Conservation (phyloP, 2,888 invertebrate species). For the Scrobipalpa atriplicella region DNA sequence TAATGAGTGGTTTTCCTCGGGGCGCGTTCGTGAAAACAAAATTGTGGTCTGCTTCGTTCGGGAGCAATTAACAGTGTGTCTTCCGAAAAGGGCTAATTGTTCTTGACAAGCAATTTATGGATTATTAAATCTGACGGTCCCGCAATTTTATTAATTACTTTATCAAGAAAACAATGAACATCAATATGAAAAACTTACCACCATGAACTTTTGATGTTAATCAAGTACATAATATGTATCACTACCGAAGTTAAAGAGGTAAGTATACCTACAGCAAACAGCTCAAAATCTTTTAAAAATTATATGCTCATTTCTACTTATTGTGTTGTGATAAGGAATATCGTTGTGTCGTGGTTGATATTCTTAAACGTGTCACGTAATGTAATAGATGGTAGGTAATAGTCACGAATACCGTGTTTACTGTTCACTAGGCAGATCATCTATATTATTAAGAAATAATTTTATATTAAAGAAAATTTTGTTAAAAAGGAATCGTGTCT, state of each 20-base stretch:
- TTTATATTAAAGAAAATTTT: not conserved
- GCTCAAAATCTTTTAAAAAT: too few species aligned
- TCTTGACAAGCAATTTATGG: conserved; percentile 14
- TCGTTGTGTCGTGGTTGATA: too few species aligned
- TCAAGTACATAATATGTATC: not conserved
- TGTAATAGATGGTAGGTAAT: not conserved
- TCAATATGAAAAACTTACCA: not conserved
- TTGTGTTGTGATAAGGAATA: too few species aligned
- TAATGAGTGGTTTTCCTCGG: conserved; percentile 24
- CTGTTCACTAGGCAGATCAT: not conserved
- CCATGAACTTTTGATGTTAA: not conserved
- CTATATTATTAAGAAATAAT: not conserved
- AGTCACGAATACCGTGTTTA: not conserved
- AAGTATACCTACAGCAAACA: too few species aligned
- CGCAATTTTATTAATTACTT: conserved; percentile 2
- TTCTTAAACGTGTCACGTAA: too few species aligned
- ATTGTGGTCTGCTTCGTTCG: conserved; percentile 11
- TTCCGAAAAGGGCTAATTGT: conserved; percentile 6
- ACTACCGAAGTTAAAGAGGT: not conserved
- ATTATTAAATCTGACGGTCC: not conserved
- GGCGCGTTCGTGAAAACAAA: conserved; percentile 15
- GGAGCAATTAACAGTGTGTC: conserved; percentile 9
- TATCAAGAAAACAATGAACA: not conserved
- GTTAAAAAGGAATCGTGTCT: not conserved
- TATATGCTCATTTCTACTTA: too few species aligned